These are phyloP conservation scores for Siphlonurus alternatus DNA, from an alignment of 2,888 invertebrate species.

Conservation along the genomic window DNA sequence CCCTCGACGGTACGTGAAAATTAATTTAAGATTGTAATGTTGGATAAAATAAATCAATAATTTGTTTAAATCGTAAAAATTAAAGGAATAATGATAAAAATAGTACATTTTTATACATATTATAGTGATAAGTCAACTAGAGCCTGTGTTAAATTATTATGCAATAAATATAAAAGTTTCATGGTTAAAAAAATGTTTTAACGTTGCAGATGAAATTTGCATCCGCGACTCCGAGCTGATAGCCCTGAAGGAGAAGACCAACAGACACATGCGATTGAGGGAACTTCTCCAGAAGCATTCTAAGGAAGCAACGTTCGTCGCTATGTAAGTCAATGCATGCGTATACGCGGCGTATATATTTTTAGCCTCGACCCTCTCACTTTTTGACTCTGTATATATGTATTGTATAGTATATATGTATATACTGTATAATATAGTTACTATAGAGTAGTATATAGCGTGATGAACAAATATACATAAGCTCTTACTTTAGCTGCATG, in stretches of 20 bases:
- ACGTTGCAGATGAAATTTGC: slow-evolving; percentile 34
- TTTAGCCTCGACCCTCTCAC: no score
- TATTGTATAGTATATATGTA: neutral
- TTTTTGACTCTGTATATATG: neutral
- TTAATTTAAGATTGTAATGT: neutral
- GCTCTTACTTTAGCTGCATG: no score
- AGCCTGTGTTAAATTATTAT: no score
- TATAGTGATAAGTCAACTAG: no score
- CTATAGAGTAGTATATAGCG: no score
- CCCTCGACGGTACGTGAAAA: slow-evolving; percentile 29
- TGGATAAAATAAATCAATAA: slow-evolving; percentile 4
- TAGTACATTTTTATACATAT: slow-evolving; percentile 6
- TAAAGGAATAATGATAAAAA: no score
- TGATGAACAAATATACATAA: no score
- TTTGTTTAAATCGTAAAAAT: neutral
- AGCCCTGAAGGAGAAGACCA: slow-evolving; percentile 70
- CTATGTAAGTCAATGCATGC: slow-evolving; percentile 38
- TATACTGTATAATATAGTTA: neutral
- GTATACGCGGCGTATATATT: no score
- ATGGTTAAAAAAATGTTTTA: no score
- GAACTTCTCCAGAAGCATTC: slow-evolving; percentile 75
- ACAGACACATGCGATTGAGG: slow-evolving; percentile 74
- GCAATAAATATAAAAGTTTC: no score
- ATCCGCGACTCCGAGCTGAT: slow-evolving; percentile 63
- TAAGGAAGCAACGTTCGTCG: slow-evolving; percentile 64